Evolutionary conservation across 2,888 invertebrate species (phyloP), one percentile per base, ranked within the genome.

Genomic region (Shargacucullia verbasci): DNA sequence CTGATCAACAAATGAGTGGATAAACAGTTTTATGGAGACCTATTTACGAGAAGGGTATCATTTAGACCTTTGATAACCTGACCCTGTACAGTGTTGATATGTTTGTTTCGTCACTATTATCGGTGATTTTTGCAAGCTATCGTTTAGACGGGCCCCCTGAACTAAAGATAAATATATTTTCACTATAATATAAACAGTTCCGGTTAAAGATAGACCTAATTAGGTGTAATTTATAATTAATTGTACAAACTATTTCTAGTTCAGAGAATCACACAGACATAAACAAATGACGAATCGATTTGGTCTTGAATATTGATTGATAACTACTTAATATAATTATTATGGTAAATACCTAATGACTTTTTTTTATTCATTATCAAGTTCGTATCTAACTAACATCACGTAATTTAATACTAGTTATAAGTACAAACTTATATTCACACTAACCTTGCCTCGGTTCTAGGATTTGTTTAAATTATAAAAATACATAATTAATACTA

Each of bases 101-200:
- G 62, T 64, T 61, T 66, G 78, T 79, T 70, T 81, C 81, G 83
- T 85, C 80, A 84, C 72, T 56, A 66, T 50, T 54, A 60, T 54
- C 45, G 37, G 34, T 41, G 34, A 12, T 27, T 50, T 53, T 41
- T 27, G 35, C 31, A 39, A 43, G 43, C 10, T 33, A n/a, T 63
- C 65, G 69, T 37, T 59, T 59, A 67, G 90, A 79, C 90, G 84
- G 89, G 90, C 91, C 91, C 84, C 89, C 84, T 66, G 70, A 75
- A 70, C 78, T 62, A 56, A 35, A 66, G 33, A 55, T 50, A 63
- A 44, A n/a, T 12, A 38, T 44, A 7, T n/a, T 35, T 46, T 25
- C 27, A 39, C 27, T 29, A 11, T 38, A 12, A 31, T 20, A 11
- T 38, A 40, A 35, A 31, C 15, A 55, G 40, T 47, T 68, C 72